Base-by-base conservation (phyloP, 64 coral and sea anemone species). In the Dendrophyllia cribrosa region DNA sequence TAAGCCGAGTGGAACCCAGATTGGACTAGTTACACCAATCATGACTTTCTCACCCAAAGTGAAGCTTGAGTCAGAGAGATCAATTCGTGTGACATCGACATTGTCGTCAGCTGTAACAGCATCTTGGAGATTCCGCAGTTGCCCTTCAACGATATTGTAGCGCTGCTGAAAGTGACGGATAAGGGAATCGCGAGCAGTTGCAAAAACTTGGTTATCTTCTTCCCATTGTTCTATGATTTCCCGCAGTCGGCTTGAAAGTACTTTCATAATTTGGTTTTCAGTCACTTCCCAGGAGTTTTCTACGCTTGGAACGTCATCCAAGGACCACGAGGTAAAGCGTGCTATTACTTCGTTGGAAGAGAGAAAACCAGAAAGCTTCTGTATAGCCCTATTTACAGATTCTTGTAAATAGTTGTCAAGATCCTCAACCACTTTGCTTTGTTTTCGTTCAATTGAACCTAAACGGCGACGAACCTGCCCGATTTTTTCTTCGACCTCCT, bases 181-280 rank as follows among this genome's bases (percentile, higher is more conserved):
- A 13, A 88, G 23, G 7, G 69, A 88, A 6, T 62, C 55, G 3
- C 70, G 70, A 59, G 86, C 26, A 43, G 44, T n/a, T 59, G 55
- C 24, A 25, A 75, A 76, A 17, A 88, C 70, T 12, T 88, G 7
- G 26, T 88, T 48, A 48, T 75, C 59, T 59, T 88, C 86, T 88
- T 88, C 86, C 86, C 70, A 88, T 26, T 76, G 26, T 13, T 75
- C 44, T 7, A 88, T 76, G 52, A 63, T 48, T 5, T 59, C 73
- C 63, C 13, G 70, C 22, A 88, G 19, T 8, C 86, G 70, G 10
- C 13, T 62, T 75, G 46, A 9, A 2, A 88, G 19, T 10, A 7
- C 55, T 49, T 88, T 76, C 10, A 6, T 65, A 25, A 88, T 50
- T 13, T 45, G 43, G 58, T 55, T 62, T 7, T 75, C 4, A 11